These are phyloP conservation scores for Columbina picui DNA, from an alignment of 2,113 vertebrate species.

Conservation along the genomic window DNA sequence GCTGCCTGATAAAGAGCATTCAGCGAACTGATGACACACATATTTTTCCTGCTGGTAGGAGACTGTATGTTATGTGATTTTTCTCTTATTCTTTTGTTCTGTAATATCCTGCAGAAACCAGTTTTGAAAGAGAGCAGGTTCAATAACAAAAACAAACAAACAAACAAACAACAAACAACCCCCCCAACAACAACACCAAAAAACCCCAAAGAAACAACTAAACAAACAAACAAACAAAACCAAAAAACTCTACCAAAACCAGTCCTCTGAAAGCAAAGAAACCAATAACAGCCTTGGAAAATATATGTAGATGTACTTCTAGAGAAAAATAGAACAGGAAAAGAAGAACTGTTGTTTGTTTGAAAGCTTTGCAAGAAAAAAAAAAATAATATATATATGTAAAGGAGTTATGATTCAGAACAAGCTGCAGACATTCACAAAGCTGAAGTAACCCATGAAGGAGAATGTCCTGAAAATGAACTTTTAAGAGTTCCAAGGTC, in stretches of 20 bases:
- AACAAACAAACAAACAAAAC: too few species aligned
- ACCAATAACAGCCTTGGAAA: background rate
- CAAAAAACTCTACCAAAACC: too few species aligned
- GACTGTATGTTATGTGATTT: background rate
- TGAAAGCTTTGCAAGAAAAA: background rate
- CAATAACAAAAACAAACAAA: background rate
- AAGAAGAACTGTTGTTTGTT: background rate
- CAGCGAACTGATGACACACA: background rate
- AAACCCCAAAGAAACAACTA: too few species aligned
- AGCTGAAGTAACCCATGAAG: background rate
- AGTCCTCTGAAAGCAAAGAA: background rate
- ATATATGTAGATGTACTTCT: background rate
- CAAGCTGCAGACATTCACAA: background rate
- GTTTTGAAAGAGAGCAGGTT: background rate
- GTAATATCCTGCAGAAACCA: background rate
- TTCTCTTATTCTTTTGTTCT: background rate
- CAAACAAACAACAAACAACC: too few species aligned
- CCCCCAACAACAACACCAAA: too few species aligned
- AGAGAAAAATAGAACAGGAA: background rate
- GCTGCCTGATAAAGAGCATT: background rate
- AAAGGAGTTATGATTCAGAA: background rate
- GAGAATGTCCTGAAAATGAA: background rate
- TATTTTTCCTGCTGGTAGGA: background rate
- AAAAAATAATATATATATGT: background rate
- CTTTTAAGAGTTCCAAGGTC: background rate